These are phyloP conservation scores for Epirrhoe tristata DNA, from an alignment of 2,888 invertebrate genomes.

Conservation along the genomic window DNA sequence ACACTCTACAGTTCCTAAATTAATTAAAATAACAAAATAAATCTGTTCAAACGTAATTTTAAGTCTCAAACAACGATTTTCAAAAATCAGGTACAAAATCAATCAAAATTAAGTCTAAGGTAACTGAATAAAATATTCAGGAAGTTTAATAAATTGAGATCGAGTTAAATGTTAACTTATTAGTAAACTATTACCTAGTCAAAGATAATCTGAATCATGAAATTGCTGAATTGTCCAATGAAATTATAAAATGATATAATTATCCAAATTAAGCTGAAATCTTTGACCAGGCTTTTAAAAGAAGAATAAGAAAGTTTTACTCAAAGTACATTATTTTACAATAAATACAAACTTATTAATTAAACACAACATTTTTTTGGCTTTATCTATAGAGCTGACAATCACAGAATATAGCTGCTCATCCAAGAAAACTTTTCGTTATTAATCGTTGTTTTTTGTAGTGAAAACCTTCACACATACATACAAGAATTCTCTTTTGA, in stretches of 20 bases:
- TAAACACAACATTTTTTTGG: conserved; percentile 77
- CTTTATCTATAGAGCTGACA: conserved; percentile 72
- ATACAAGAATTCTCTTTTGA: not conserved
- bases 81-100: conserved; percentile 83
- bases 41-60: conserved; percentile 77
- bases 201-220: conserved; percentile 17
- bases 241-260: not conserved
- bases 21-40: conserved; percentile 72
- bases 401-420: conserved; percentile 74
- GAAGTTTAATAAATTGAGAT: conserved; percentile 77
- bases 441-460: conserved; percentile 36
- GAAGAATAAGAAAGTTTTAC: conserved; percentile 37
- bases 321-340: conserved; percentile 44
- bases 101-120: conserved; percentile 81
- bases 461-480: conserved; percentile 2
- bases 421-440: conserved; percentile 37
- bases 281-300: conserved; percentile 26
- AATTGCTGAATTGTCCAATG: not conserved
- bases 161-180: conserved; percentile 63
- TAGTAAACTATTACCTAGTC: conserved; percentile 30
- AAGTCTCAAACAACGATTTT: conserved; percentile 75
- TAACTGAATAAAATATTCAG: conserved; percentile 76
- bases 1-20: conserved; percentile 64
- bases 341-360: conserved; percentile 63
- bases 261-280: not conserved